phyloP scores from a whole-genome alignment of 2,888 invertebrate species.

The Chydorus sphaericus region DNA sequence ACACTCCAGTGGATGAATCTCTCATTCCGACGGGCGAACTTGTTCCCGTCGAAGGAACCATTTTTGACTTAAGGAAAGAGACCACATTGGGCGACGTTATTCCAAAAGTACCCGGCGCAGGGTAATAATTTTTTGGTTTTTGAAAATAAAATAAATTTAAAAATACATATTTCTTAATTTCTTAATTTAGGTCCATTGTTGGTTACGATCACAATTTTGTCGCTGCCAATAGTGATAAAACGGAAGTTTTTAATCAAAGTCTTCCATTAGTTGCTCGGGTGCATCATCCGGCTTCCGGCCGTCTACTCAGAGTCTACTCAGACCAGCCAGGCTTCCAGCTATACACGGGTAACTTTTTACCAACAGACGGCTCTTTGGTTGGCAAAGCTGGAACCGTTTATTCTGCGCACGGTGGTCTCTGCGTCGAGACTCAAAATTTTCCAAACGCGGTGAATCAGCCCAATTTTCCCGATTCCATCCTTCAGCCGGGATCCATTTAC shows the following conservation, averaged over 20 bases:
- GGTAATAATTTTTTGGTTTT: too few relatives aligned
- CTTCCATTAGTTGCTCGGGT: slow-evolving; percentile 31
- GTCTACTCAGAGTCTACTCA: slow-evolving; percentile 62
- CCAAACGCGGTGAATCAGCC: slow-evolving; percentile 76
- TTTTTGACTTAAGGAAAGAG: slow-evolving; percentile 56
- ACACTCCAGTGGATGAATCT: slow-evolving; percentile 51
- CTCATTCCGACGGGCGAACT: slow-evolving; percentile 61
- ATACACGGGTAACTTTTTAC: slow-evolving; percentile 65
- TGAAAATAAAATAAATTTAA: too few relatives aligned
- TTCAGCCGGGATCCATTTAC: slow-evolving; percentile 57
- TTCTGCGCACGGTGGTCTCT: slow-evolving; percentile 62
- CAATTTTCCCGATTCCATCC: slow-evolving; percentile 56
- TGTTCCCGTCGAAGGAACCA: slow-evolving; percentile 48
- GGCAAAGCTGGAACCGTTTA: slow-evolving; percentile 60
- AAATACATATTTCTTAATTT: too few relatives aligned
- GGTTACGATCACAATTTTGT: slow-evolving; percentile 74
- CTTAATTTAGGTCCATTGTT: too few relatives aligned
- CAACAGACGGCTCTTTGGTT: slow-evolving; percentile 35
- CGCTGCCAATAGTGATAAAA: slow-evolving; percentile 41
- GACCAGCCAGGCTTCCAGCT: slow-evolving; percentile 84
- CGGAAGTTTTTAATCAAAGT: not conserved
- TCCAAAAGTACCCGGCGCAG: slow-evolving; percentile 46
- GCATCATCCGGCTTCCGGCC: slow-evolving; percentile 49
- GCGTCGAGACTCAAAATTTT: slow-evolving; percentile 82
- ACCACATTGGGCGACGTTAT: slow-evolving; percentile 49